These are phyloP conservation scores for Agrenia bidenticulata DNA, from an alignment of 2,888 invertebrate genomes.

Conservation along the genomic window DNA sequence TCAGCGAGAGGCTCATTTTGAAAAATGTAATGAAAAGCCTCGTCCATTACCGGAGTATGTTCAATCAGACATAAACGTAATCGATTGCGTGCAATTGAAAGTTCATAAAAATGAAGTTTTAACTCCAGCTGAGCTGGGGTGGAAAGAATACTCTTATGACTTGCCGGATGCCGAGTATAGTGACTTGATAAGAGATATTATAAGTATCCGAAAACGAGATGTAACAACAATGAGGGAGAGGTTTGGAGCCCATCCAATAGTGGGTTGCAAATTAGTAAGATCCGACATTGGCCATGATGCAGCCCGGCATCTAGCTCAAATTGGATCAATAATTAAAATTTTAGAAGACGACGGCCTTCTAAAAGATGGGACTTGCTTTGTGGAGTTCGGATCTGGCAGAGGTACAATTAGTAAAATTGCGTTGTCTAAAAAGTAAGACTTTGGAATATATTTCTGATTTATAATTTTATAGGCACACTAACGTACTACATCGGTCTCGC, in stretches of 20 bases:
- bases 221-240: constrained; percentile 51
- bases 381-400: constrained; percentile 90
- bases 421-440: too few species aligned
- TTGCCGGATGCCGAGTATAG: neutral
- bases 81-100: too few species aligned
- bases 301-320: constrained; percentile 74
- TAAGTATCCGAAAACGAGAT: constrained; percentile 6
- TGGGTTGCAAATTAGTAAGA: constrained; percentile 55
- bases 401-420: constrained; percentile 60
- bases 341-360: constrained; percentile 66
- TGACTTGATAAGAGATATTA: neutral
- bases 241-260: constrained; percentile 54
- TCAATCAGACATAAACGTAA: neutral
- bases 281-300: constrained; percentile 52
- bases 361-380: constrained; percentile 66
- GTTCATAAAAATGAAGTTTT: too few species aligned
- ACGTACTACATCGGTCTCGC: constrained; percentile 74
- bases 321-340: constrained; percentile 72
- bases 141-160: neutral
- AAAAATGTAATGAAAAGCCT: neutral
- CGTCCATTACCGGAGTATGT: neutral
- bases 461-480: constrained; percentile 71
- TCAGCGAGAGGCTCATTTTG: neutral
- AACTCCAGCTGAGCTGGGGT: too few species aligned
- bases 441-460: too few species aligned